Evolutionary conservation across 1,140 invertebrate species (phyloP).

Genomic region (Drosophila tristis): DNA sequence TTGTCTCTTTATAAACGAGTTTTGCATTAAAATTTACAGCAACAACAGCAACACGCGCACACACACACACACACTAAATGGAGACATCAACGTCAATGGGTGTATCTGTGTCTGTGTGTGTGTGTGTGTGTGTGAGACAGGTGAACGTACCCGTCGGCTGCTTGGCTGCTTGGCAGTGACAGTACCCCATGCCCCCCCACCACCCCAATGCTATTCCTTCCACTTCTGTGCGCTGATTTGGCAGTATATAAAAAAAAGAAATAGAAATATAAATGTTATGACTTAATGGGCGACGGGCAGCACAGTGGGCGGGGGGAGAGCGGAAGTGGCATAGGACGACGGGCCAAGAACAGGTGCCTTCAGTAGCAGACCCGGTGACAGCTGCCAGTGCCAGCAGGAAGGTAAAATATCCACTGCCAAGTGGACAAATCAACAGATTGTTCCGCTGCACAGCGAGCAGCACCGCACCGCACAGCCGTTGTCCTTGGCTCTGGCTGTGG

Average conservation of each 20-base stretch:
- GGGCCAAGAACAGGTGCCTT: not conserved
- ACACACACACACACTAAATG: conserved; percentile 57
- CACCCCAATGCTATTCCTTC: conserved; percentile 22
- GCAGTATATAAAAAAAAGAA: conserved; percentile 35
- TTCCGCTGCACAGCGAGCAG: not conserved
- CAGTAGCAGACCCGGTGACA: not conserved
- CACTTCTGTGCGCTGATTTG: conserved; percentile 42
- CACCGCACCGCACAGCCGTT: no score
- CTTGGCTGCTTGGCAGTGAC: conserved; percentile 54
- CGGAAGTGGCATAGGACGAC: not conserved
- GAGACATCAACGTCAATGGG: conserved; percentile 48
- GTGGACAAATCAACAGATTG: conserved; percentile 60
- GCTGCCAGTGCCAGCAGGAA: not conserved
- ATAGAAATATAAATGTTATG: conserved; percentile 46
- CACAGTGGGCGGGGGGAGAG: not conserved
- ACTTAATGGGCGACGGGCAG: conserved; percentile 14
- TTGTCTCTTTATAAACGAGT: conserved; percentile 62
- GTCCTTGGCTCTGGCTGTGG: no score
- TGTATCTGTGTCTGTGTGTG: conserved; percentile 4
- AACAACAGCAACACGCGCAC: conserved; percentile 44
- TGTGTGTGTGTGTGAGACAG: conserved; percentile 40
- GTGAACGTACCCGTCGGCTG: conserved; percentile 61
- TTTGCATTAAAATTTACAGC: conserved; percentile 76
- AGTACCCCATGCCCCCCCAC: conserved; percentile 12
- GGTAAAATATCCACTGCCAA: conserved; percentile 18